Evolutionary conservation across 2,797 vertebrate species (phyloP), one percentile per base, ranked within the genome.

Genomic region (Enteromius paludinosus): DNA sequence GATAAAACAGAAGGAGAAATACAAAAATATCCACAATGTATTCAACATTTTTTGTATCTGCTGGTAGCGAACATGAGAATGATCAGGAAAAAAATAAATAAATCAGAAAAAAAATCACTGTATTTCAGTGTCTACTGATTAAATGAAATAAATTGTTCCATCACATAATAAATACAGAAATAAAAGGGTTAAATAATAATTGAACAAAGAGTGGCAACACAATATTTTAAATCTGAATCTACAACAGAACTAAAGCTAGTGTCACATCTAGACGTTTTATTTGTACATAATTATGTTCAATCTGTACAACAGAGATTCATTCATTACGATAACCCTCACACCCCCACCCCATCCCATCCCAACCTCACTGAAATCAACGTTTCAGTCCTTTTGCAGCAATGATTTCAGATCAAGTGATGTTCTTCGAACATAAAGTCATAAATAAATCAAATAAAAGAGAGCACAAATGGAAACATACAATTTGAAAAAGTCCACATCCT

Each of bases 11-110:
- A 91, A 93, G 88, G 87, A 89, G 78, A 92, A 87, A 90, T 94
- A 95, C 90, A 95, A 95, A 95, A 94, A 94, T 95, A 95, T 93
- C 90, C 92, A 94, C 91, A 90, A 91, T 92, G 90, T 90, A 91
- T 94, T 92, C 90, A 87, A 93, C 89, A 90, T 87, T 82, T 90
- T 69, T 61, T 86, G 33, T 81, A 62, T 56, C 90, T 93, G 93
- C 93, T 94, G 93, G 92, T 93, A 90, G 88, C 89, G 87, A 85
- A 92, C 87, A 90, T 90, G 73, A 89, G 81, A 80, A 90, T 75
- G 33, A 85, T 61, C 83, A 68, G 75, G 81, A 75, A 69, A 54
- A 66, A 52, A 52, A 56, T 12, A n/a, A 73, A 54, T 85, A 90
- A 38, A 74, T 35, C 85, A 91, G 80, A 87, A 88, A 84, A 54